Percentiles rank a stretch among this genome's conserved stretches.
Conservation (phyloP, 2,888 invertebrate genomes). For the Aphidoletes aphidimyza region DNA sequence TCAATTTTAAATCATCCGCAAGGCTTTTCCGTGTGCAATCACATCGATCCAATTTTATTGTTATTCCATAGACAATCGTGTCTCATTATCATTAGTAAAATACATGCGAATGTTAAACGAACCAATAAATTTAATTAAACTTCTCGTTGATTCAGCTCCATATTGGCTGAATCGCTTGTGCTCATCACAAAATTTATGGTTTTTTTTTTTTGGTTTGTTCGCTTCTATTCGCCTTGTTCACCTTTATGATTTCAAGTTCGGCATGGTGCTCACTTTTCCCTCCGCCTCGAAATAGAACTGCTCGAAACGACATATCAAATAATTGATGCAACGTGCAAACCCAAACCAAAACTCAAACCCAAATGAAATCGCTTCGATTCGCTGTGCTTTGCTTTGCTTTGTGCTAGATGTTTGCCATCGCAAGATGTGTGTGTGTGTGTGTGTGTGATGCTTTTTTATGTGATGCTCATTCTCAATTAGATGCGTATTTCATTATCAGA, state of each 20-base stretch:
- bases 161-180: not conserved
- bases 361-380: too few species aligned
- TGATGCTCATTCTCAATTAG: conserved; percentile 42
- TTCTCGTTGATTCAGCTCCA: not conserved
- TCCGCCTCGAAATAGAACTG: not conserved
- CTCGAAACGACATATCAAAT: conserved; percentile 22
- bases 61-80: conserved; percentile 50
- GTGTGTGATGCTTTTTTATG: conserved; percentile 4
- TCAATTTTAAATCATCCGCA: not conserved
- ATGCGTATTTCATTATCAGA: conserved; percentile 54
- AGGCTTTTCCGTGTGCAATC: conserved; percentile 2
- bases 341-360: not conserved
- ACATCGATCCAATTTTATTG: conserved; percentile 18
- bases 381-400: not conserved
- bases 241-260: conserved; percentile 43
- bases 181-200: not conserved
- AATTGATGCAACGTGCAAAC: conserved; percentile 50
- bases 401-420: not conserved
- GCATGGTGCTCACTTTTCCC: not conserved
- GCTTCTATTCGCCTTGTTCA: not conserved
- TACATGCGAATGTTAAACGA: conserved; percentile 35
- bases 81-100: conserved; percentile 52
- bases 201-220: too few species aligned
- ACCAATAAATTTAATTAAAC: conserved; percentile 54
- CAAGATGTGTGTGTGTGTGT: not conserved